Conservation (phyloP, 2,113 vertebrate genomes). For the Columbina picui region DNA sequence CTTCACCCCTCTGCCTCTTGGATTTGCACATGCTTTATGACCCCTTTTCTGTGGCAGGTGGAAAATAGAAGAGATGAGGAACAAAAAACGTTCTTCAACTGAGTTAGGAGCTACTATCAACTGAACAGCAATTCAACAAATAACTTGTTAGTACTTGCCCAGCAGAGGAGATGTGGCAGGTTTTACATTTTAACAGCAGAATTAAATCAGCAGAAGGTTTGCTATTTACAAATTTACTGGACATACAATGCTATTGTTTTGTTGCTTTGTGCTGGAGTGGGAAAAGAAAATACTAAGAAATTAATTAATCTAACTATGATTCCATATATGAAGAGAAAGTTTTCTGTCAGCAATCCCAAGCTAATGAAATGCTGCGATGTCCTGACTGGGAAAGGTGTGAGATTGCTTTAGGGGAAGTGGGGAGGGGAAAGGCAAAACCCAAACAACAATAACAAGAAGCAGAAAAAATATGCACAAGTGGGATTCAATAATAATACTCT, state of each 20-base stretch:
- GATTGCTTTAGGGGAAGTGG: not conserved
- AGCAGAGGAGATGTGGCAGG: not conserved
- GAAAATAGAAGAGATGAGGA: not conserved
- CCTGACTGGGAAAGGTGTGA: not conserved
- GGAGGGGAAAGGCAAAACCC: too few species aligned
- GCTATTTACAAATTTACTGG: not conserved
- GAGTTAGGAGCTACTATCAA: not conserved
- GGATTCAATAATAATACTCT: not conserved
- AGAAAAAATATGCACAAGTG: not conserved
- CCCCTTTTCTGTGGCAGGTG: not conserved
- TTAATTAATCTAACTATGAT: not conserved
- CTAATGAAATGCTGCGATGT: not conserved
- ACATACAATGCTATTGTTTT: not conserved
- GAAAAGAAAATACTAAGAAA: not conserved
- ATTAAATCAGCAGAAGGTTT: not conserved
- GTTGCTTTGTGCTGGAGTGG: constrained; percentile 28
- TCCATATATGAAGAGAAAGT: not conserved
- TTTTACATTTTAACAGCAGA: not conserved
- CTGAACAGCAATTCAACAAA: not conserved
- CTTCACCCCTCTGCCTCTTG: not conserved
- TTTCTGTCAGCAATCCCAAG: not conserved
- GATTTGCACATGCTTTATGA: not conserved
- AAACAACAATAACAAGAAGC: not conserved
- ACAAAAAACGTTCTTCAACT: not conserved
- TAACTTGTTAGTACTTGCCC: not conserved